These are phyloP conservation scores for Chionoecetes opilio DNA, from an alignment of 1,140 invertebrate species.

Conservation along the genomic window DNA sequence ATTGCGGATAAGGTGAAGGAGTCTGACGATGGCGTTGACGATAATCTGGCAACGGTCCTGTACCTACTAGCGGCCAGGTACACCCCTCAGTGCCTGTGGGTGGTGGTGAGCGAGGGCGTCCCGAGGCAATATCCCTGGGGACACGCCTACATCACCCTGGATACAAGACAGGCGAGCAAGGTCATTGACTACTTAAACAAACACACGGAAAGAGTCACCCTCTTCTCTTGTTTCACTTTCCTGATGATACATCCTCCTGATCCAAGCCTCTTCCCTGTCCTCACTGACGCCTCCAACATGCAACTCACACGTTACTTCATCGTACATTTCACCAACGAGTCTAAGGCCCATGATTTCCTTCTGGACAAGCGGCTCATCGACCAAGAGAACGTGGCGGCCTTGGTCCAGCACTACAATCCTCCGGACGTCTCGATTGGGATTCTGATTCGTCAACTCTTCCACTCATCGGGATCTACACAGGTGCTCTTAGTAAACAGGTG, in stretches of 20 bases:
- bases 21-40: neutral
- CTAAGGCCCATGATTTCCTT: slow-evolving; percentile 42
- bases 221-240: slow-evolving; percentile 52
- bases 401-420: neutral
- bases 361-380: slow-evolving; percentile 48
- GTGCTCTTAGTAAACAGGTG: slow-evolving; percentile 34
- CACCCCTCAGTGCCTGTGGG: slow-evolving; percentile 58
- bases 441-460: slow-evolving; percentile 58
- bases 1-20: too few relatives aligned
- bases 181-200: slow-evolving; percentile 55
- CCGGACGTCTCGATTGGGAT: neutral
- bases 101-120: slow-evolving; percentile 15
- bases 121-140: neutral
- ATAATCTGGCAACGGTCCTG: slow-evolving; percentile 23
- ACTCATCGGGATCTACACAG: slow-evolving; percentile 52
- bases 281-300: slow-evolving; percentile 47
- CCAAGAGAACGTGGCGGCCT: slow-evolving; percentile 63
- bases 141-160: neutral
- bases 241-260: slow-evolving; percentile 33
- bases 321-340: neutral
- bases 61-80: slow-evolving; percentile 21
- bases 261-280: neutral
- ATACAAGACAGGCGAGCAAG: neutral
- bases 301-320: slow-evolving; percentile 60
- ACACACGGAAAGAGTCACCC: slow-evolving; percentile 47